Conservation (phyloP, 2,797 vertebrate species). For the Florisuga fusca region DNA sequence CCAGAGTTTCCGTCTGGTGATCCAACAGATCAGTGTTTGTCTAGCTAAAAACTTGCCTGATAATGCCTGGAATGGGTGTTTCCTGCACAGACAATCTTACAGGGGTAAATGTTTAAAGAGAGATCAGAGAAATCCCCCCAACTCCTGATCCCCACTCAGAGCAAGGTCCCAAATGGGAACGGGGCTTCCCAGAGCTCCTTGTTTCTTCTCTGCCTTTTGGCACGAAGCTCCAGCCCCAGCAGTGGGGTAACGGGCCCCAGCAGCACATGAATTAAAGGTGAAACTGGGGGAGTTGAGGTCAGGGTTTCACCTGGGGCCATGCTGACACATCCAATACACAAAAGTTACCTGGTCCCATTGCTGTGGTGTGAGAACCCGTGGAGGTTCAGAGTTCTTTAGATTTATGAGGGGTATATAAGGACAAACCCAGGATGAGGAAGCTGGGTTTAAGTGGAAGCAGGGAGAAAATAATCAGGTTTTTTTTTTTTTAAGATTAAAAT, state of each 20-base stretch:
- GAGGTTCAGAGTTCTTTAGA: background rate
- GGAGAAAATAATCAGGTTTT: background rate
- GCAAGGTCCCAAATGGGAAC: accelerated
- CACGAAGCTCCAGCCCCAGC: background rate
- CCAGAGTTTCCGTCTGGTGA: background rate
- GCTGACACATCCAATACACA: too few relatives aligned
- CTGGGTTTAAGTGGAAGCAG: background rate
- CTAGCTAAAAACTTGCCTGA: background rate
- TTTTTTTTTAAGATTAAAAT: background rate
- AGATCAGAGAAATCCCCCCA: background rate
- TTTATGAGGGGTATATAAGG: background rate
- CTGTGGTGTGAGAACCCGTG: background rate
- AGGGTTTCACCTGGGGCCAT: background rate
- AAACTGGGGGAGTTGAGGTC: accelerated
- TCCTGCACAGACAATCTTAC: background rate
- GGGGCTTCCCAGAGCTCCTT: background rate
- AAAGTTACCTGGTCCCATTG: background rate
- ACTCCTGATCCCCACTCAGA: background rate
- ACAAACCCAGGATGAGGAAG: accelerated
- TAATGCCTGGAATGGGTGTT: background rate
- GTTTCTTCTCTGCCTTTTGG: background rate
- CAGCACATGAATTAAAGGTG: background rate
- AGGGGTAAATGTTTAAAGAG: background rate
- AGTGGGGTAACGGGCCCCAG: background rate
- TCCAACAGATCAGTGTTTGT: background rate